A percentile compares a stretch with the other conserved stretches of the same genome.
Conservation (phyloP, 2,888 invertebrate species). For the Andrena flavipes region DNA sequence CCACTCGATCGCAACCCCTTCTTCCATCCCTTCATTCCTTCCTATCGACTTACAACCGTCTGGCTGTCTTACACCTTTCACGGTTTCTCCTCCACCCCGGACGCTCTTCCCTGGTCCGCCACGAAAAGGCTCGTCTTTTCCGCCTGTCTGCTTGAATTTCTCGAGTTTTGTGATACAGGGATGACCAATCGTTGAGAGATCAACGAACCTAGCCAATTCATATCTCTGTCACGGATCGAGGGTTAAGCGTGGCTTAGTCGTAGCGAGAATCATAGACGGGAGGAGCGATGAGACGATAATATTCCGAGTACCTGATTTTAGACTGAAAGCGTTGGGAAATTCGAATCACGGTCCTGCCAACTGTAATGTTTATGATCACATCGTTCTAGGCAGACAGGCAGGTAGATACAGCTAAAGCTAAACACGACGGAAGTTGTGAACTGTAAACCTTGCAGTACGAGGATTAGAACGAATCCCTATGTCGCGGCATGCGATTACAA, state of each 20-base stretch:
- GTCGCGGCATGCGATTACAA: conserved; percentile 22
- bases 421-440: background rate
- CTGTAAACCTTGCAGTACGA: background rate
- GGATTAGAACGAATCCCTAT: conserved; percentile 13
- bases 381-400: too few species aligned
- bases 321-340: conserved; percentile 45
- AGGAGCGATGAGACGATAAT: conserved; percentile 34
- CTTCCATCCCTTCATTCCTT: too few species aligned
- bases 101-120: too few species aligned
- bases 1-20: background rate
- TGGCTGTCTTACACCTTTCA: too few species aligned
- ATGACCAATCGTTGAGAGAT: background rate
- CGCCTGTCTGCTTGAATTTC: too few species aligned
- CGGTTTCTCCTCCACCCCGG: too few species aligned
- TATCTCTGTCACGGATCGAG: background rate
- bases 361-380: background rate
- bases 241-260: background rate
- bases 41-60: too few species aligned
- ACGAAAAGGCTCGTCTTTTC: too few species aligned
- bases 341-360: conserved; percentile 7
- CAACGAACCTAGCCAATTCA: background rate
- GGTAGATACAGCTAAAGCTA: background rate
- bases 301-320: conserved; percentile 68
- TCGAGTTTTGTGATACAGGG: background rate
- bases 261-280: background rate